Evolutionary conservation across 1,140 invertebrate genomes (phyloP), one percentile per base, ranked within the genome.

Genomic region (Atopsyche davidsoni): DNA sequence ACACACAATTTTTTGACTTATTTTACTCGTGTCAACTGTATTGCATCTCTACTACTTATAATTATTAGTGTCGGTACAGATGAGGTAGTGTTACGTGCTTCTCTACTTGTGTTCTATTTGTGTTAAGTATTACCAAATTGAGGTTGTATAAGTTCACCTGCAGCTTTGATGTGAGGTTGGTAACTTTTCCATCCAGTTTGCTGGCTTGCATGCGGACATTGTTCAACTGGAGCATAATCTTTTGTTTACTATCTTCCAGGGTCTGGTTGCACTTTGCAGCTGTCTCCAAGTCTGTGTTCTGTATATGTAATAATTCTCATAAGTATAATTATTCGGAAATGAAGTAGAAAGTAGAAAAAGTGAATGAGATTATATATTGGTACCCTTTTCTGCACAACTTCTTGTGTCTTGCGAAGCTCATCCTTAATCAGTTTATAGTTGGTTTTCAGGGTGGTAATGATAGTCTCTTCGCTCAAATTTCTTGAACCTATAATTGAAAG

Each of bases 331-430:
- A 41, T 7, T 41, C 7, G 6, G 4, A 16, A 40, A 40, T 40
- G n/a, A 4, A 34, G n/a, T 34, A 34, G n/a, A 34, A 34, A 4
- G 2, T 13, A 3, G n/a, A 13, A 13, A 13, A 34, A 4, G 4
- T 34, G 11, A 34, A n/a, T 11, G 38, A 2, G 7, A 13, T 3
- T 2, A 1, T 17, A 17, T 23, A 11, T 9, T 25, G 3, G 22
- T 45, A 51, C 49, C 34, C 46, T 46, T n/a, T 52, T 52, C 16
- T 52, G 46, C 4, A 52, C 18, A 2, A 22, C 14, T 23, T 52
- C 50, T 10, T 52, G 38, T n/a, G 21, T 16, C 28, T 42, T 39
- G 4, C 41, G 34, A 19, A 52, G 13, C 17, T 52, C 50, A 7
- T 46, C 50, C 41, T 52, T 35, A 10, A 52, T 21, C 2, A 24